These are phyloP conservation scores for Exephanes ischioxanthus DNA, from an alignment of 2,888 invertebrate species.

Conservation along the genomic window DNA sequence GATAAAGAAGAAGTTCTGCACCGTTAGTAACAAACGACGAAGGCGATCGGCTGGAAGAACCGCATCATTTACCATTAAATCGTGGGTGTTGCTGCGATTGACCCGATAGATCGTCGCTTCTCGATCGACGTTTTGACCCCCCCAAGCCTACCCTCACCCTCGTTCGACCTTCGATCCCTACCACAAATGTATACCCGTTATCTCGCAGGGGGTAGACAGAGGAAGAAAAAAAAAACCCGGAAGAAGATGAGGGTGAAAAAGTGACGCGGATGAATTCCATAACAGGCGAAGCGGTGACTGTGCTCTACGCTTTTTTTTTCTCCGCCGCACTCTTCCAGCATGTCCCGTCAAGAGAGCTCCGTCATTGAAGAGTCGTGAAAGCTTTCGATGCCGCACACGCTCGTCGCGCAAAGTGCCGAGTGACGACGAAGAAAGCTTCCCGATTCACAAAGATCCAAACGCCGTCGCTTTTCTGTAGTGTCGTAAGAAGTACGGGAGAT, in stretches of 20 bases:
- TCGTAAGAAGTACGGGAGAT: slow-evolving; percentile 45
- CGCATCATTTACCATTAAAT: slow-evolving; percentile 18
- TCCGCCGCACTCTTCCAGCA: not conserved
- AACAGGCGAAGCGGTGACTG: slow-evolving; percentile 14
- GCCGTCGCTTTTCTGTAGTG: slow-evolving; percentile 33
- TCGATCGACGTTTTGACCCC: slow-evolving; percentile 19
- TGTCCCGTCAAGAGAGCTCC: slow-evolving; percentile 14
- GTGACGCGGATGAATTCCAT: slow-evolving; percentile 28
- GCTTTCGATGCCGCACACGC: slow-evolving; percentile 16
- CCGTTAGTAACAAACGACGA: slow-evolving; percentile 19
- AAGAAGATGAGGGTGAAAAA: not conserved
- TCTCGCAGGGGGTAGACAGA: not conserved
- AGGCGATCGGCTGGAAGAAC: slow-evolving; percentile 28
- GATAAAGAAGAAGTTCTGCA: not conserved
- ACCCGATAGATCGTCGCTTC: slow-evolving; percentile 25
- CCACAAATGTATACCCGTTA: slow-evolving; percentile 7
- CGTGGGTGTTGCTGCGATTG: slow-evolving; percentile 19
- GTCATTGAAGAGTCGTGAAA: slow-evolving; percentile 47
- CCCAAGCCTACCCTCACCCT: not conserved
- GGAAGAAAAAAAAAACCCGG: not conserved
- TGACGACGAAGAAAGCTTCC: slow-evolving; percentile 33
- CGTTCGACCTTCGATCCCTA: slow-evolving; percentile 17
- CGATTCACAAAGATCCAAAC: slow-evolving; percentile 21
- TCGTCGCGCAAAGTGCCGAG: slow-evolving; percentile 21
- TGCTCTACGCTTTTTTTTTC: not conserved